Evolutionary conservation across 2,888 invertebrate genomes (phyloP), one percentile per base, ranked within the genome.

Genomic region (Leistus spinibarbis): DNA sequence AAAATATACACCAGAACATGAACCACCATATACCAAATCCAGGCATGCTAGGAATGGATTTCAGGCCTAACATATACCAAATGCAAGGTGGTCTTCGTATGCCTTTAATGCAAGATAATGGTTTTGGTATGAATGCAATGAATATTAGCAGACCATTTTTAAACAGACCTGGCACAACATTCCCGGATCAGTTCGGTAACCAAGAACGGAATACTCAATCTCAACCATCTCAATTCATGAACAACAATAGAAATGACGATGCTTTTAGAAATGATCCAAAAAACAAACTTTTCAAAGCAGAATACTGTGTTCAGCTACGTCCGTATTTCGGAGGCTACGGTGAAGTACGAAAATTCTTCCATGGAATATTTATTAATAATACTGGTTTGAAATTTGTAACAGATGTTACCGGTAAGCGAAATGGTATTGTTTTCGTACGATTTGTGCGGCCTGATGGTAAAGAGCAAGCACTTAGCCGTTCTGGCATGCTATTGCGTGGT

Each of bases 321-420:
- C 88, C 90, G 17, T 86, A 86, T 77, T 91, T 89, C 80, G 92
- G 93, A 0, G 91, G 91, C 62, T 95, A 95, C 83, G 91, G 92
- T 54, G 96, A 96, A 81, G 88, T 97, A 0, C 88, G 95, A 10
- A 90, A 92, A 70, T 93, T 96, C 81, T 97, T 97, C 84, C 89
- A 90, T 3, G 94, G 93, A 60, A 85, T 91, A 60, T 84, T 82
- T 76, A 94, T 97, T 76, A 91, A 93, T 62, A 92, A 92, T 80
- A 93, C 93, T 80, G 95, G 96, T 13, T 91, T 97, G 67, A 96
- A 97, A 84, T 89, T 97, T 84, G 91, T 95, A 10, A 94, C 93
- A 81, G 95, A 96, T 82, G 89, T 90, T 54, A 89, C 90, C 79
- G 97, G 97, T 0, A 89, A 92, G 22, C 90, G 94, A 27, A 92